Evolutionary conservation across 2,113 vertebrate genomes (phyloP).

Genomic region (Oxygymnocypris stewartii): DNA sequence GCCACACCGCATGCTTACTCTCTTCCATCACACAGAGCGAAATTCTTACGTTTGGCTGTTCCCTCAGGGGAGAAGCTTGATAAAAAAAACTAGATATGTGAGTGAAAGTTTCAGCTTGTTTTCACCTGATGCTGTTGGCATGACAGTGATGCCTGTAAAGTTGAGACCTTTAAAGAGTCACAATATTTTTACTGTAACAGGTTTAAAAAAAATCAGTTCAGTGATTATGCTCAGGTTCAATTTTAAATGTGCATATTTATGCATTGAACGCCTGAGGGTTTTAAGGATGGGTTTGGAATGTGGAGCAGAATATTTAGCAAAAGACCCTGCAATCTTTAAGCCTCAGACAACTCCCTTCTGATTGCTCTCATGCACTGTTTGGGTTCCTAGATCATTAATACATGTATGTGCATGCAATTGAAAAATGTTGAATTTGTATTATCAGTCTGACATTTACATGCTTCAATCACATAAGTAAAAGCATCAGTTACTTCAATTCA

Average conservation of each 20-base stretch:
- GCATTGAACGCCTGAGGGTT: not conserved
- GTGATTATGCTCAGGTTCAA: not conserved
- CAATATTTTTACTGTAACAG: not conserved
- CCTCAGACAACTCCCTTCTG: not conserved
- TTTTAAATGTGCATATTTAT: not conserved
- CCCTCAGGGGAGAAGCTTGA: not conserved
- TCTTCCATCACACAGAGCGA: constrained; percentile 1
- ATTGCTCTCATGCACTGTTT: not conserved
- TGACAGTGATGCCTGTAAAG: not conserved
- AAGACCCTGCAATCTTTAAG: not conserved
- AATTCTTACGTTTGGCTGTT: constrained; percentile 1
- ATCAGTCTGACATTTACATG: not conserved
- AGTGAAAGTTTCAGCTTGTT: not conserved
- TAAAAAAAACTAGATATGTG: too few relatives aligned
- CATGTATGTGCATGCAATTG: not conserved
- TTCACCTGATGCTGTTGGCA: not conserved
- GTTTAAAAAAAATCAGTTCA: not conserved
- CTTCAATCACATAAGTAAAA: not conserved
- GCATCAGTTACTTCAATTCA: not conserved
- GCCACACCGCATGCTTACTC: constrained; percentile 37
- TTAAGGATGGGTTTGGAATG: constrained; percentile 20
- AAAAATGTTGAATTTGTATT: not conserved
- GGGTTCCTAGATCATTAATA: not conserved
- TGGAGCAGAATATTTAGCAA: not conserved
- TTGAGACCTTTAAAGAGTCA: not conserved